Percentiles rank a stretch among this genome's conserved stretches.
Evolutionary conservation across 2,888 invertebrate species (phyloP).

Genomic region (Ennomos erosarius): DNA sequence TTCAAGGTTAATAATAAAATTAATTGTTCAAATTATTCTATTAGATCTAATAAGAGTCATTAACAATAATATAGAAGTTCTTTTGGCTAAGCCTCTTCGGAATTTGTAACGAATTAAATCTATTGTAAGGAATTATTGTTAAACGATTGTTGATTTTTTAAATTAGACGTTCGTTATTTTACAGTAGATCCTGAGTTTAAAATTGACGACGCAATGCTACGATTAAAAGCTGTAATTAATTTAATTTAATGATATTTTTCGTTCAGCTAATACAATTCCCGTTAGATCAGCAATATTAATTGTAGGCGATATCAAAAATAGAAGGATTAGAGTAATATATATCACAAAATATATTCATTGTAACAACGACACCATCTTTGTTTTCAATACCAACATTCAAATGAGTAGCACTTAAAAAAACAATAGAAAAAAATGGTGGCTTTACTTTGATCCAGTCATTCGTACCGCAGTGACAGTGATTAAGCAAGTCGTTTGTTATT

Average conservation of each 20-base stretch:
- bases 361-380: slow-evolving; percentile 69
- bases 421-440: neutral
- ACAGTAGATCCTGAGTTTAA: slow-evolving; percentile 38
- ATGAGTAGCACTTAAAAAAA: slow-evolving; percentile 11
- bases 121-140: slow-evolving; percentile 31
- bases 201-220: slow-evolving; percentile 60
- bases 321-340: slow-evolving; percentile 82
- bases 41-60: slow-evolving; percentile 12
- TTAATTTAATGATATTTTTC: slow-evolving; percentile 42
- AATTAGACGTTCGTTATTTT: slow-evolving; percentile 24
- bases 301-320: slow-evolving; percentile 84
- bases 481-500: too few relatives aligned
- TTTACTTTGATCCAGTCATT: slow-evolving; percentile 25
- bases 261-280: slow-evolving; percentile 74
- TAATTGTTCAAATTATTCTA: slow-evolving; percentile 6
- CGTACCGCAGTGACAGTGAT: neutral
- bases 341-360: slow-evolving; percentile 85
- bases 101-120: slow-evolving; percentile 28
- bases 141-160: slow-evolving; percentile 25
- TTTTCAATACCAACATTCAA: slow-evolving; percentile 72
- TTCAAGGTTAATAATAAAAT: slow-evolving; percentile 5
- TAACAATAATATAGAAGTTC: slow-evolving; percentile 25
- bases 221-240: slow-evolving; percentile 48
- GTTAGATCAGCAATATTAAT: slow-evolving; percentile 72
- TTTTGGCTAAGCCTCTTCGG: slow-evolving; percentile 36